These are phyloP conservation scores for Gryon sp. DNA, from an alignment of 1,140 invertebrate species.

Conservation along the genomic window DNA sequence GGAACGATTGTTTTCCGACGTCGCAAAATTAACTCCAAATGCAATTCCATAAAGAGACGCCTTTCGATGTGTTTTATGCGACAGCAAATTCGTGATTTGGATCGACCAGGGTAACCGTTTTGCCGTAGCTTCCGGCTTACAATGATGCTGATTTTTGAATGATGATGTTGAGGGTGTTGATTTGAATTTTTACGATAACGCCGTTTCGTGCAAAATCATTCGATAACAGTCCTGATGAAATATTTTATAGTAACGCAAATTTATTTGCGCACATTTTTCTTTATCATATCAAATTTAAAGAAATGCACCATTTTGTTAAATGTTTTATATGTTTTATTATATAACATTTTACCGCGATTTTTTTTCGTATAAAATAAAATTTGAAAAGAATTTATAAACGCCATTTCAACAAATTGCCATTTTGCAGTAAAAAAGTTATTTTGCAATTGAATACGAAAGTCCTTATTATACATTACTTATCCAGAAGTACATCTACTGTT, in stretches of 20 bases:
- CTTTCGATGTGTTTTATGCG: background rate
- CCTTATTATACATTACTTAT: slow-evolving; percentile 14
- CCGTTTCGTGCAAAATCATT: too few relatives aligned
- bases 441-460: background rate
- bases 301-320: too few relatives aligned
- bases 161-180: slow-evolving; percentile 2
- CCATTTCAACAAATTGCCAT: too few relatives aligned
- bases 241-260: too few relatives aligned
- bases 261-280: too few relatives aligned
- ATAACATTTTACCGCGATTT: too few relatives aligned
- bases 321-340: too few relatives aligned
- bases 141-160: slow-evolving; percentile 8
- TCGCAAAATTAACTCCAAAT: slow-evolving; percentile 41
- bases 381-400: too few relatives aligned
- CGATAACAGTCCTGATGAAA: background rate
- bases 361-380: too few relatives aligned
- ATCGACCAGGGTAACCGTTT: background rate
- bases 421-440: too few relatives aligned
- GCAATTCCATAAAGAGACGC: slow-evolving; percentile 22
- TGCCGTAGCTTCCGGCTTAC: background rate
- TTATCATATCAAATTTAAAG: too few relatives aligned
- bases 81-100: background rate
- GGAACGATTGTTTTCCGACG: slow-evolving; percentile 35
- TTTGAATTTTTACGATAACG: slow-evolving; percentile 8
- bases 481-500: slow-evolving; percentile 13